Evolutionary conservation across 2,113 vertebrate species (phyloP).

Genomic region (Mystacornis crossleyi): DNA sequence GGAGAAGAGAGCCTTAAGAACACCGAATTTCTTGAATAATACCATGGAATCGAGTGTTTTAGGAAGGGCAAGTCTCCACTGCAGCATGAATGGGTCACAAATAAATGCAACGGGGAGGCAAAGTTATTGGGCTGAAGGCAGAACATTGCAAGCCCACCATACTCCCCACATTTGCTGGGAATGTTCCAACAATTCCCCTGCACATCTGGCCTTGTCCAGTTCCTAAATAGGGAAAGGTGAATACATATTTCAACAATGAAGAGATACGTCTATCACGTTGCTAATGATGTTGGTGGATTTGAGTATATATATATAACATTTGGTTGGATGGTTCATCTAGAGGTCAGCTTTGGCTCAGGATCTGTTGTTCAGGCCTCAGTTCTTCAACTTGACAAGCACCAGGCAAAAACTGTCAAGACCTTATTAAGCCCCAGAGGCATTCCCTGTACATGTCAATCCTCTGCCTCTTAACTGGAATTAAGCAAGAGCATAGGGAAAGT

Average conservation of each 20-base stretch:
- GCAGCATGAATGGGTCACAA: background rate
- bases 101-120: background rate
- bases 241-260: background rate
- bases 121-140: background rate
- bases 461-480: background rate
- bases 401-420: background rate
- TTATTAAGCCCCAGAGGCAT: background rate
- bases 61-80: background rate
- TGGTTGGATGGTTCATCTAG: background rate
- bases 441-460: background rate
- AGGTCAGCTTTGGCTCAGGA: background rate
- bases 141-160: background rate
- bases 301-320: background rate
- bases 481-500: background rate
- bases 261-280: background rate
- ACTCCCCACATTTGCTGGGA: background rate
- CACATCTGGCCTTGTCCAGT: fast-evolving
- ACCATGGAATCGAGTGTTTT: background rate
- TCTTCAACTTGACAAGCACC: background rate
- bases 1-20: background rate
- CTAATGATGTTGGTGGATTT: background rate
- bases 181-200: background rate
- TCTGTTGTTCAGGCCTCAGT: background rate
- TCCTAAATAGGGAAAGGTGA: background rate
- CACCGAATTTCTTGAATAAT: background rate